A percentile compares a stretch with the other conserved stretches of the same genome.
These are phyloP conservation scores for Hermaeophaga mercurialis DNA, from an alignment of 2,888 invertebrate species.

Conservation along the genomic window DNA sequence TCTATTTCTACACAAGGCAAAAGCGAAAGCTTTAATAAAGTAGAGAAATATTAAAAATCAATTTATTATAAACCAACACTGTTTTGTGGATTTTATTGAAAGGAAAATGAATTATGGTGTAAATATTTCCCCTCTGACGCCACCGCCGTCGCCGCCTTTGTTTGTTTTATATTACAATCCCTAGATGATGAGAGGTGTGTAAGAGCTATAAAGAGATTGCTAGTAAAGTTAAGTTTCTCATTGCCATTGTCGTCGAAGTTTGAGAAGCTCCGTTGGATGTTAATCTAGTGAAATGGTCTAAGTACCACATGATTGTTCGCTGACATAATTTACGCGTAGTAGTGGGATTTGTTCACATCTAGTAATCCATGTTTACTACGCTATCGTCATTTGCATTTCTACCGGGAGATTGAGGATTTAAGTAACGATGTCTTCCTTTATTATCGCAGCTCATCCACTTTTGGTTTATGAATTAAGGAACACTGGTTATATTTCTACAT, in stretches of 20 bases:
- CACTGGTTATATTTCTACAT: conserved; percentile 1
- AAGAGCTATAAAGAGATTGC: conserved; percentile 45
- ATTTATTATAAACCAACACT: too few relatives aligned
- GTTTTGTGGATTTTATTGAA: too few relatives aligned
- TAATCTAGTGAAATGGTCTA: conserved; percentile 55
- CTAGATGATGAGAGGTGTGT: conserved; percentile 11
- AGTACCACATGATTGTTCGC: conserved; percentile 57
- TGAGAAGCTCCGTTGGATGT: conserved; percentile 50
- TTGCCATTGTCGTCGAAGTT: conserved; percentile 53
- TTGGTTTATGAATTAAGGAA: conserved; percentile 20
- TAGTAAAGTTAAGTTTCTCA: conserved; percentile 54
- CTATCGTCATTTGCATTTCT: conserved; percentile 49
- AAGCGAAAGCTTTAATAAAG: too few relatives aligned
- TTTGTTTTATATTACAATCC: background rate
- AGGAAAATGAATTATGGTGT: too few relatives aligned
- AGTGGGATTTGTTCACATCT: conserved; percentile 54
- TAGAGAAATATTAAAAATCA: too few relatives aligned
- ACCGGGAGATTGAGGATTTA: conserved; percentile 47
- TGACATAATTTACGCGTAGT: conserved; percentile 57
- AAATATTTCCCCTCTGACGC: too few relatives aligned
- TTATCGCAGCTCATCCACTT: conserved; percentile 31
- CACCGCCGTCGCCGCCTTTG: background rate
- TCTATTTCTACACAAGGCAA: too few relatives aligned
- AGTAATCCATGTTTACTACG: conserved; percentile 53
- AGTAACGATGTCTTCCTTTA: conserved; percentile 44